These are phyloP conservation scores for Alca torda DNA, from an alignment of 2,797 vertebrate species.

Conservation along the genomic window DNA sequence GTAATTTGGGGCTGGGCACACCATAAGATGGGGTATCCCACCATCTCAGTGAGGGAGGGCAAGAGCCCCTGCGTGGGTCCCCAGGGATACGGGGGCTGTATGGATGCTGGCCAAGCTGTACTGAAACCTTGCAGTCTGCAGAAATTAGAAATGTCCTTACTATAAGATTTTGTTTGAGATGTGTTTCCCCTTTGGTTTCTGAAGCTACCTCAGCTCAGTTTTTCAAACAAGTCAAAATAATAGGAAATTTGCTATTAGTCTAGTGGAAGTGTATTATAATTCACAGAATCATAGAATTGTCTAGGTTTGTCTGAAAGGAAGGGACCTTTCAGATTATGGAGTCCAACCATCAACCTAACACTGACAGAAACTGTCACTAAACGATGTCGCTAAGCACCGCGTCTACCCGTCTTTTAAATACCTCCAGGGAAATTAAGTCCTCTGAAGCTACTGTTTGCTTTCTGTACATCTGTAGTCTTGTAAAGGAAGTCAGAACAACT, in stretches of 20 bases:
- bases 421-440: not conserved
- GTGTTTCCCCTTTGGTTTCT: not conserved
- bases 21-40: not conserved
- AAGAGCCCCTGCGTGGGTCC: not conserved
- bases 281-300: no score
- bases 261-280: not conserved
- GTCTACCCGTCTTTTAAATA: no score
- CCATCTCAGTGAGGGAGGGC: not conserved
- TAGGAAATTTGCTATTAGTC: not conserved
- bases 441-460: not conserved
- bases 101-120: not conserved
- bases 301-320: no score
- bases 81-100: not conserved
- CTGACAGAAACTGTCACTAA: no score
- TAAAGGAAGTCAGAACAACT: not conserved
- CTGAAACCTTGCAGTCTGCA: not conserved
- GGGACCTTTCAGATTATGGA: no score
- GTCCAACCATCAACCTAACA: no score
- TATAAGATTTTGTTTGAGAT: not conserved
- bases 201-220: not conserved
- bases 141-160: not conserved
- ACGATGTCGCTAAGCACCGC: no score
- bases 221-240: not conserved
- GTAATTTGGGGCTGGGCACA: not conserved
- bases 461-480: not conserved